phyloP scores from a whole-genome alignment of 2,888 invertebrate genomes.

The Macroteleia sp. region DNA sequence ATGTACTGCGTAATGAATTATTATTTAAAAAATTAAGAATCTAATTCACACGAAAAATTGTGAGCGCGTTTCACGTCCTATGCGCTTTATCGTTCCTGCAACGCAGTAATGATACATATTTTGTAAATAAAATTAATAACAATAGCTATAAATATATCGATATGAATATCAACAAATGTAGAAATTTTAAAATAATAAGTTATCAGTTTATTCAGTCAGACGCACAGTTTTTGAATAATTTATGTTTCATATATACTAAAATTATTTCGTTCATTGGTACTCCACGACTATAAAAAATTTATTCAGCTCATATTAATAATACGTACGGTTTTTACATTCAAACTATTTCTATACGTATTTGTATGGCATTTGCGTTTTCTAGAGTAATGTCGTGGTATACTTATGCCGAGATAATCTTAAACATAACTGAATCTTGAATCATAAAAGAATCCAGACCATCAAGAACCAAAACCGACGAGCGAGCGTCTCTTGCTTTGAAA shows the following conservation, averaged over 20 bases:
- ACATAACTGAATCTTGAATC: constrained; percentile 43
- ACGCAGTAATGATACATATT: constrained; percentile 53
- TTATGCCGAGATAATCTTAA: constrained; percentile 39
- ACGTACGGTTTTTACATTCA: constrained; percentile 37
- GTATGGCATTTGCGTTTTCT: constrained; percentile 35
- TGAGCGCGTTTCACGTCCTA: constrained; percentile 27
- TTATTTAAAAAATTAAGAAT: constrained; percentile 41
- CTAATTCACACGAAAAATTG: constrained; percentile 27
- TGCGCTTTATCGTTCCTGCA: constrained; percentile 58
- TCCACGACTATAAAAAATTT: constrained; percentile 3
- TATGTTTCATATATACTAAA: constrained; percentile 32
- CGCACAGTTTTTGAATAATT: constrained; percentile 44
- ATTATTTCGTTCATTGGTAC: constrained; percentile 5
- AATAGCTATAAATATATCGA: constrained; percentile 58
- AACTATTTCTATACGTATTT: constrained; percentile 34
- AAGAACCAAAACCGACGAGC: constrained; percentile 72
- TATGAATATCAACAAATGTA: constrained; percentile 59
- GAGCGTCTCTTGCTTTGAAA: constrained; percentile 72
- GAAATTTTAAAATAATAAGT: constrained; percentile 48
- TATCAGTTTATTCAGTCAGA: constrained; percentile 52
- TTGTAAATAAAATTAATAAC: constrained; percentile 60
- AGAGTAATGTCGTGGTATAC: constrained; percentile 35
- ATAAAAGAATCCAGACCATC: constrained; percentile 69
- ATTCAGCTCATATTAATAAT: constrained; percentile 14
- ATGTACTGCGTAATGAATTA: constrained; percentile 78